Evolutionary conservation across 2,888 invertebrate genomes (phyloP).

Genomic region (Glaucopsyche alexis): DNA sequence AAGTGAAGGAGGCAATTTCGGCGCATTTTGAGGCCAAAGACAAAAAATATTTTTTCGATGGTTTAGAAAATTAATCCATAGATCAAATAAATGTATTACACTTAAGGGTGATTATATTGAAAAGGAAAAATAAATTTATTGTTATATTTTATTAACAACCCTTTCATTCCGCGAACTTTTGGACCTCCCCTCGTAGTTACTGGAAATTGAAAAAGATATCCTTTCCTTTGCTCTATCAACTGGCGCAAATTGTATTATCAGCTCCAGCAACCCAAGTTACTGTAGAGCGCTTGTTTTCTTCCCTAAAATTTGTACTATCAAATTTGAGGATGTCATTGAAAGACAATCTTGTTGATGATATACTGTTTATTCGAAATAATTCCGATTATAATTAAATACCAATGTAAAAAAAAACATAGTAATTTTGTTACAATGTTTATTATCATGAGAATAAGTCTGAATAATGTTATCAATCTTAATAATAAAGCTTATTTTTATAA

Average conservation of each 20-base stretch:
- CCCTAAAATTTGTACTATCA: slow-evolving; percentile 7
- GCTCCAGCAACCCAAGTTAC: slow-evolving; percentile 25
- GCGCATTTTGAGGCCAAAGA: too few relatives aligned
- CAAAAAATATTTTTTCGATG: too few relatives aligned
- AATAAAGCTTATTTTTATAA: too few relatives aligned
- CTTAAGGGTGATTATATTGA: too few relatives aligned
- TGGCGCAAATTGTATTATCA: slow-evolving; percentile 25
- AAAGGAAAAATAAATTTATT: too few relatives aligned
- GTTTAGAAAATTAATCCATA: too few relatives aligned
- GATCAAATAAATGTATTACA: too few relatives aligned
- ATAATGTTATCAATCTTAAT: too few relatives aligned
- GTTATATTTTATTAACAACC: too few relatives aligned
- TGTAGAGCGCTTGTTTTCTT: slow-evolving; percentile 2
- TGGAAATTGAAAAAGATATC: slow-evolving; percentile 19
- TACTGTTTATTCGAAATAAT: slow-evolving; percentile 24
- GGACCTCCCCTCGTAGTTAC: too few relatives aligned
- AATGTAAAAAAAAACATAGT: neutral
- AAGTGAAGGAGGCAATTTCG: too few relatives aligned
- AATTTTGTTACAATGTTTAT: slow-evolving; percentile 14
- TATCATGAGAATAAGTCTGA: slow-evolving; percentile 14
- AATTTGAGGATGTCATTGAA: slow-evolving; percentile 19
- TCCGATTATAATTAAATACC: neutral
- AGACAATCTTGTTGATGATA: slow-evolving; percentile 18
- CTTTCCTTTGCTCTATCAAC: slow-evolving; percentile 14
- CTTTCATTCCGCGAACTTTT: too few relatives aligned